Conservation (phyloP, 2,797 vertebrate species). For the Paguma larvata region DNA sequence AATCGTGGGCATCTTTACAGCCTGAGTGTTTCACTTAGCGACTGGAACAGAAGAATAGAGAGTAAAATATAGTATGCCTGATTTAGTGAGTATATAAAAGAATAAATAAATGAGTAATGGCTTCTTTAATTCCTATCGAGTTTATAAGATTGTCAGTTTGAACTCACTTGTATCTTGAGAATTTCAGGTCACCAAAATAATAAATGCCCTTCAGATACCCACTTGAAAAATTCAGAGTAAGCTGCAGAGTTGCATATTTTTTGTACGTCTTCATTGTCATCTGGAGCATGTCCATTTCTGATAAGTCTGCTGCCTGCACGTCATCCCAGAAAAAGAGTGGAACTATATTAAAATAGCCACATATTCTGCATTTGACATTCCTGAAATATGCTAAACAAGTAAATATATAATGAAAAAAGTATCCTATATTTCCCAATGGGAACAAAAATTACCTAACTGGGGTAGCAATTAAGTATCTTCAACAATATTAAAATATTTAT, state of each 20-base stretch:
- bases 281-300: constrained; percentile 75
- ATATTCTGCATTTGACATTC: constrained; percentile 55
- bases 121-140: background rate
- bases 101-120: background rate
- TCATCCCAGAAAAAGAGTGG: background rate
- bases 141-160: background rate
- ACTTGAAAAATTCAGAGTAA: constrained; percentile 55
- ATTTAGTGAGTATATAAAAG: background rate
- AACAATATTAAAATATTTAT: constrained; percentile 28
- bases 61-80: background rate
- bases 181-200: constrained; percentile 47
- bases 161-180: background rate
- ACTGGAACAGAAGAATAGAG: background rate
- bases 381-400: constrained; percentile 65
- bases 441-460: background rate
- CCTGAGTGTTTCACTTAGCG: background rate
- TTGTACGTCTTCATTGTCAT: constrained; percentile 72
- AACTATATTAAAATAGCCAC: constrained; percentile 60
- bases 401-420: background rate
- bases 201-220: constrained; percentile 11
- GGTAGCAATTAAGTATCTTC: background rate
- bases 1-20: background rate
- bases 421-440: background rate
- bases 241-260: constrained; percentile 9
- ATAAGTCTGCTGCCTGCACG: constrained; percentile 81